A percentile compares a stretch with the other conserved stretches of the same genome.
These are phyloP conservation scores for Nowickia ferox DNA, from an alignment of 2,888 invertebrate species.

Conservation along the genomic window DNA sequence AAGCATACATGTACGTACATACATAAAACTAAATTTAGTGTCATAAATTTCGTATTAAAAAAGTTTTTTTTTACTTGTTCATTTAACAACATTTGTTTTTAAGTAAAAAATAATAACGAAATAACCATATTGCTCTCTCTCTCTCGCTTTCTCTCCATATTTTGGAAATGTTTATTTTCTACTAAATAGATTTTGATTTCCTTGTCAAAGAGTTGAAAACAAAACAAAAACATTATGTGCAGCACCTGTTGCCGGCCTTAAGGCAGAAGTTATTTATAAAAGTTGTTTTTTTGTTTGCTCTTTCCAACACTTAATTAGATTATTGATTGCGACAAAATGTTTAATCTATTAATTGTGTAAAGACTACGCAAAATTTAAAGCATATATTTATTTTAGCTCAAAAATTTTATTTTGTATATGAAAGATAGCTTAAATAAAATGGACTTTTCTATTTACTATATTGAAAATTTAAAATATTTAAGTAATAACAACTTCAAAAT, in stretches of 20 bases:
- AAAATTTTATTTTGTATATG: too few species aligned
- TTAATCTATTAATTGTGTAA: not conserved
- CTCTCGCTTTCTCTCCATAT: not conserved
- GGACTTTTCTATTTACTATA: too few species aligned
- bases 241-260: constrained; percentile 31
- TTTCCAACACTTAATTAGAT: constrained; percentile 44
- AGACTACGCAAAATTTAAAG: too few species aligned
- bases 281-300: not conserved
- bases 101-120: not conserved
- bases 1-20: not conserved
- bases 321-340: constrained; percentile 33
- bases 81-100: constrained; percentile 15
- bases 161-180: constrained; percentile 43
- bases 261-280: not conserved
- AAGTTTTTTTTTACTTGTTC: not conserved
- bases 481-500: too few species aligned
- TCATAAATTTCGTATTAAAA: constrained; percentile 42
- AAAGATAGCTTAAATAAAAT: too few species aligned
- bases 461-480: too few species aligned
- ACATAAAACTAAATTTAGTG: constrained; percentile 51
- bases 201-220: not conserved
- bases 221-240: not conserved
- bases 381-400: too few species aligned
- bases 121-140: not conserved
- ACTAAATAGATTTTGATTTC: not conserved